Conservation (phyloP, 2,113 vertebrate species). For the Pogona vitticeps region DNA sequence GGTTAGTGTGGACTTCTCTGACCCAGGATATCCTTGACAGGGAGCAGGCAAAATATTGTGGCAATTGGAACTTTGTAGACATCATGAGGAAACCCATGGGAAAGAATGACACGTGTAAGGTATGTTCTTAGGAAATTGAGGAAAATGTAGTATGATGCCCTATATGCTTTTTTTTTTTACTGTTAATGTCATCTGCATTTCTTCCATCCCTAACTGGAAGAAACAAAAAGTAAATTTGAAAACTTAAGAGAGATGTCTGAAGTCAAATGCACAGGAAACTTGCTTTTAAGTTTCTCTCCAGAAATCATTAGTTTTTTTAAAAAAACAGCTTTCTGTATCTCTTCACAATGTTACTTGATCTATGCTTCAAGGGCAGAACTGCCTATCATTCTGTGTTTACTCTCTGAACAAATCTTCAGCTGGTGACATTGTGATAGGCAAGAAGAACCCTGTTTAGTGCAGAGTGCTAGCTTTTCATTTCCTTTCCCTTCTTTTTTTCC, state of each 20-base stretch:
- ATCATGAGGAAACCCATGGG: not conserved
- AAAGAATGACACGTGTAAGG: not conserved
- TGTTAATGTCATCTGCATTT: constrained; percentile 20
- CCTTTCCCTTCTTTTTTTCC: not conserved
- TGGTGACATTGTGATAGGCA: constrained; percentile 17
- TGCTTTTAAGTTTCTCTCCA: constrained; percentile 28
- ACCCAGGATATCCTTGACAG: too few relatives aligned
- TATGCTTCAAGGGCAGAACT: constrained; percentile 11
- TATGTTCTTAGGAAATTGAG: not conserved
- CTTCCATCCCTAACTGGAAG: not conserved
- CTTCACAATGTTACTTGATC: constrained; percentile 32
- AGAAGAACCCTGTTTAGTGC: constrained; percentile 1
- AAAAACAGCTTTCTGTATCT: not conserved
- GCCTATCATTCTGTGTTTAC: constrained; percentile 36
- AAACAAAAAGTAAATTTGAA: constrained; percentile 34
- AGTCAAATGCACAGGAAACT: constrained; percentile 5
- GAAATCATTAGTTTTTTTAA: not conserved
- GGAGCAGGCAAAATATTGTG: too few relatives aligned
- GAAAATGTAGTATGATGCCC: not conserved
- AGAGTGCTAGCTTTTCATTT: not conserved
- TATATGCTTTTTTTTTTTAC: not conserved
- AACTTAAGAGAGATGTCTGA: not conserved
- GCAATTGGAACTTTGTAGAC: not conserved
- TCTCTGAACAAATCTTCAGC: constrained; percentile 27
- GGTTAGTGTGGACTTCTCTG: too few relatives aligned